A percentile compares a stretch with the other conserved stretches of the same genome.
phyloP scores from a whole-genome alignment of 1,140 invertebrate genomes.

The Drosophila mojavensis region DNA sequence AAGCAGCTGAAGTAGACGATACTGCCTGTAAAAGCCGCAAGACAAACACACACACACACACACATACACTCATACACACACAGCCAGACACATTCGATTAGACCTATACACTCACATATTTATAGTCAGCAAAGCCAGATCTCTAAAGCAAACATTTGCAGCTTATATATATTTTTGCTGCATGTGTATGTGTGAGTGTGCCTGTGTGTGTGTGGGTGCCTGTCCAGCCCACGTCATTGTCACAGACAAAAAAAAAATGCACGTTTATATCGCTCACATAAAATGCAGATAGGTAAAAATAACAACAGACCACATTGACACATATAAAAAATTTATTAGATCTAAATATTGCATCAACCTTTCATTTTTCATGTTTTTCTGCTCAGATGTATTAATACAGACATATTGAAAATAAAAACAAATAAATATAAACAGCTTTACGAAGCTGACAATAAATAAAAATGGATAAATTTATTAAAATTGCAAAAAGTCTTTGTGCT shows the following conservation, averaged over 20 bases:
- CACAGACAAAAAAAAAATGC: not conserved
- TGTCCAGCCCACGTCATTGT: slow-evolving; percentile 33
- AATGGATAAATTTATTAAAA: not conserved
- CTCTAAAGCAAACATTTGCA: slow-evolving; percentile 71
- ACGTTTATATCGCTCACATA: slow-evolving; percentile 29
- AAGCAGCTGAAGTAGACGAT: slow-evolving; percentile 18
- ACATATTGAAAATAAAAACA: slow-evolving; percentile 9
- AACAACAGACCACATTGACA: slow-evolving; percentile 35
- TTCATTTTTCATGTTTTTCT: not conserved
- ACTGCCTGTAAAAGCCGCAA: slow-evolving; percentile 35
- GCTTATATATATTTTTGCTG: slow-evolving; percentile 37
- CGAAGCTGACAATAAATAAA: not conserved
- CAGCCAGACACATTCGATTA: not conserved
- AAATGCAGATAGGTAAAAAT: slow-evolving; percentile 40
- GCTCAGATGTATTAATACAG: not conserved
- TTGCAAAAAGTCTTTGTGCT: not conserved
- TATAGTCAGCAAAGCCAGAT: slow-evolving; percentile 48
- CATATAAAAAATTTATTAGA: slow-evolving; percentile 43
- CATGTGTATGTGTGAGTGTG: slow-evolving; percentile 3
- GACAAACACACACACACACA: slow-evolving; percentile 28
- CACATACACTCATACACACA: slow-evolving; percentile 23
- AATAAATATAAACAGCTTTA: slow-evolving; percentile 1
- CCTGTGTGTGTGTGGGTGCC: slow-evolving; percentile 1
- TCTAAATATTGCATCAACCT: not conserved
- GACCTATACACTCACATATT: slow-evolving; percentile 22